Base-by-base conservation (phyloP, 2,797 vertebrate genomes). In the Urocyon cinereoargenteus region DNA sequence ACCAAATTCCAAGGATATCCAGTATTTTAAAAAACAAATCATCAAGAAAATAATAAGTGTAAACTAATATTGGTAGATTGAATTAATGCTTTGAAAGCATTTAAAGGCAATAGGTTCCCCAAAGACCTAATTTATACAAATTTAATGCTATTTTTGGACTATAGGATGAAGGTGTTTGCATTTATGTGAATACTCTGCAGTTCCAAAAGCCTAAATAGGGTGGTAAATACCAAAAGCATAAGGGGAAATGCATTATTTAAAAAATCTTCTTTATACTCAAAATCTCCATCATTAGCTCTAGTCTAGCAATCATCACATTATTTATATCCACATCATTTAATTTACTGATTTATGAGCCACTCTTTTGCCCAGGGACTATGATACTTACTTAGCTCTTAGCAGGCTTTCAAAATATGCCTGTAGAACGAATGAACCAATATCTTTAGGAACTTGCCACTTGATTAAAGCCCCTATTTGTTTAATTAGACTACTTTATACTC, bases 61-160 rank as follows among this genome's bases (percentile, higher is more conserved):
- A 90, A 96, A 84, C 15, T 34, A 51, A 34, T 77, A 11, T 88
- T 91, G 28, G 79, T 92, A 81, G 61, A 91, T 49, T 55, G 9
- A 77, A 86, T 61, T 84, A 66, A 81, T 89, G 36, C 26, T 79
- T 95, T 89, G 31, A 96, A 94, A n/a, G 31, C 49, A 84, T 93
- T 90, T 89, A 84, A 86, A 87, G 40, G 85, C 53, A 70, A 64
- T 81, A 75, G 21, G 28, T 90, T 81, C 86, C 66, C 72, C n/a
- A 88, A 72, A 96, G 68, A 91, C 21, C 90, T 12, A 94, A 53
- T 70, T 96, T 68, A 86, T 36, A 73, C 89, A 92, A 91, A 96
- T 82, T 5, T 66, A 83, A 36, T 84, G 70, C 83, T 96, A 57
- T 66, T 70, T 96, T 95, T 90, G 68, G 36, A 77, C 31, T 21